Percentiles rank a stretch among this genome's conserved stretches.
Conservation (phyloP, 2,888 invertebrate genomes). For the Brachyptera risi region DNA sequence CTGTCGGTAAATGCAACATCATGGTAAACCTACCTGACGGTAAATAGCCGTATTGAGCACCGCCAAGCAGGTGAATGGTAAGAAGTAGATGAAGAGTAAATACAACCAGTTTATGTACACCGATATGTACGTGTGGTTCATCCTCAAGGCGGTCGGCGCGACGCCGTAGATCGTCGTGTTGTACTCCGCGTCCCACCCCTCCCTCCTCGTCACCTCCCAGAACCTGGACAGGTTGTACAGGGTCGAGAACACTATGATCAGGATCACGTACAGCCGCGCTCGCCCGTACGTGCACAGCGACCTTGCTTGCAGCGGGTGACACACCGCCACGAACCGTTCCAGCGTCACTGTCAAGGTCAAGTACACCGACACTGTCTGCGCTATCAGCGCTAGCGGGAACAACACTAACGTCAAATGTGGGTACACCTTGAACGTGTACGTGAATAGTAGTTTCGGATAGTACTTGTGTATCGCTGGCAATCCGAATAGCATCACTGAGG, state of each 20-base stretch:
- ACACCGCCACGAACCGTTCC: conserved; percentile 92
- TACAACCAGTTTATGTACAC: conserved; percentile 95
- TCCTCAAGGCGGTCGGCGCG: conserved; percentile 62
- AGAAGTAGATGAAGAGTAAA: conserved; percentile 87
- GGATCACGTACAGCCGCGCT: conserved; percentile 78
- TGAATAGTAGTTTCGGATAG: conserved; percentile 64
- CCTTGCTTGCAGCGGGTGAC: conserved; percentile 82
- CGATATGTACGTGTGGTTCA: conserved; percentile 68
- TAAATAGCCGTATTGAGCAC: conserved; percentile 90
- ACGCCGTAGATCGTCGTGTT: conserved; percentile 67
- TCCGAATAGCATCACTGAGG: conserved; percentile 80
- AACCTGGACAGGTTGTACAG: conserved; percentile 78
- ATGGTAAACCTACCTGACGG: conserved; percentile 66
- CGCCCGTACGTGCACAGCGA: conserved; percentile 87
- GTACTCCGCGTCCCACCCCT: conserved; percentile 49
- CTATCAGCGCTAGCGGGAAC: conserved; percentile 79
- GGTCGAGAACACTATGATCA: conserved; percentile 74
- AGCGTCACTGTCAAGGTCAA: conserved; percentile 80
- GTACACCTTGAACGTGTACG: conserved; percentile 70
- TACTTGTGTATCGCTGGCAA: conserved; percentile 81
- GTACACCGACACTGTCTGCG: conserved; percentile 93
- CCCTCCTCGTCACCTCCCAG: conserved; percentile 89
- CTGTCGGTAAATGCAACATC: no score
- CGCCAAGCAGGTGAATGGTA: conserved; percentile 85
- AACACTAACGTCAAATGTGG: conserved; percentile 76